Conservation (phyloP, 2,113 vertebrate species). For the Polyodon spathula region DNA sequence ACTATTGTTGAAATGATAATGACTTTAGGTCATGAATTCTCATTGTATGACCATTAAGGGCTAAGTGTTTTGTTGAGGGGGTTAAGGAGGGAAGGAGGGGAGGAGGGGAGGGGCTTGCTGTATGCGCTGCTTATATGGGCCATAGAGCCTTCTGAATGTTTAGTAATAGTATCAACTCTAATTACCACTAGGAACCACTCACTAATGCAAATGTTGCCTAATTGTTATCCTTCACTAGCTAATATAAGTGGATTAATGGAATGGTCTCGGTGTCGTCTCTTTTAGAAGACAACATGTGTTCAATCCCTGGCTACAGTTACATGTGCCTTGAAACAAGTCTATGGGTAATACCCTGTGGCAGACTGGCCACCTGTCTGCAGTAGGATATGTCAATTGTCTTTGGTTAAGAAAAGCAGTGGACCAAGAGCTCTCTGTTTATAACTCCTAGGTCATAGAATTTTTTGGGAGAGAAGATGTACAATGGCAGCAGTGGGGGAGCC, state of each 20-base stretch:
- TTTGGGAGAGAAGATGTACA: neutral
- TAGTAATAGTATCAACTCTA: neutral
- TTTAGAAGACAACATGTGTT: conserved; percentile 2
- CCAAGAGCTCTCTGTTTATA: neutral
- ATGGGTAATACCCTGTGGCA: neutral
- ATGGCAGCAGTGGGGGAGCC: too few relatives aligned
- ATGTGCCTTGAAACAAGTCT: neutral
- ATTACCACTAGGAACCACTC: neutral
- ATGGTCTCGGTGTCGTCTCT: neutral
- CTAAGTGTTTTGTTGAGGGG: neutral
- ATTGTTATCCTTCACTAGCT: neutral
- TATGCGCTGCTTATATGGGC: neutral
- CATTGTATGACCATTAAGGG: neutral
- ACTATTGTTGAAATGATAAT: neutral
- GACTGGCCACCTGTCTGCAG: neutral
- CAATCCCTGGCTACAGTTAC: neutral
- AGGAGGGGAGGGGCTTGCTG: neutral
- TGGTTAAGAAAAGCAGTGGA: neutral
- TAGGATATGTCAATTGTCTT: neutral
- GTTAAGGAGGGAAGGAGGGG: too few relatives aligned
- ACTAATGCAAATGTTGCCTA: neutral
- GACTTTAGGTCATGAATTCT: neutral
- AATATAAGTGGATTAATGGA: neutral
- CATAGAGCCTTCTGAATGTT: neutral
- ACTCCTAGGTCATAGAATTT: neutral